phyloP scores from a whole-genome alignment of 2,797 vertebrate genomes.

The Pangasius macronema region DNA sequence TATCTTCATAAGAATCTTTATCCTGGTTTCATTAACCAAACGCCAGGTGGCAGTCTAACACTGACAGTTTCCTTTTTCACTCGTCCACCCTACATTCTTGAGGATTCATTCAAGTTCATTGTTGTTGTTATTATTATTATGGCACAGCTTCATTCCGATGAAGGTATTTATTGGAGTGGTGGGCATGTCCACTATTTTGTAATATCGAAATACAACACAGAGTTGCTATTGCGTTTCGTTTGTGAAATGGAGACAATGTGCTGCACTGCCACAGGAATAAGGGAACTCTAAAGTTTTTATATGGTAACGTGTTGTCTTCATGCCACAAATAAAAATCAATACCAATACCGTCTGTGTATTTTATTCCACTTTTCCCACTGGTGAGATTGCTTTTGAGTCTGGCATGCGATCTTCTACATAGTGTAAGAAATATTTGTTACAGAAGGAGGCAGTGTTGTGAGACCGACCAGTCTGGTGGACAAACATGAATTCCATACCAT shows the following conservation, averaged over 20 bases:
- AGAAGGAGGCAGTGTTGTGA: neutral
- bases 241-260: neutral
- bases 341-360: neutral
- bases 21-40: neutral
- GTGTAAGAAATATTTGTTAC: neutral
- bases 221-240: neutral
- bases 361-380: neutral
- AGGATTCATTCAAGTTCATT: neutral
- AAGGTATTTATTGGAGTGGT: neutral
- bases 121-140: neutral
- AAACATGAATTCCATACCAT: no score
- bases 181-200: neutral
- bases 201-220: neutral
- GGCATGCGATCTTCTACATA: neutral
- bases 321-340: neutral
- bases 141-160: neutral
- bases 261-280: neutral
- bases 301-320: neutral
- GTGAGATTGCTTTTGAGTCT: neutral
- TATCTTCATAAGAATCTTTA: neutral
- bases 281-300: neutral
- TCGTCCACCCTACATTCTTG: no score
- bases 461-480: neutral
- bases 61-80: neutral
- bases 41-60: slow-evolving; percentile 14